A percentile compares a stretch with the other conserved stretches of the same genome.
These are phyloP conservation scores for Styela clava DNA, from an alignment of 23 tunicate species.

Conservation along the genomic window DNA sequence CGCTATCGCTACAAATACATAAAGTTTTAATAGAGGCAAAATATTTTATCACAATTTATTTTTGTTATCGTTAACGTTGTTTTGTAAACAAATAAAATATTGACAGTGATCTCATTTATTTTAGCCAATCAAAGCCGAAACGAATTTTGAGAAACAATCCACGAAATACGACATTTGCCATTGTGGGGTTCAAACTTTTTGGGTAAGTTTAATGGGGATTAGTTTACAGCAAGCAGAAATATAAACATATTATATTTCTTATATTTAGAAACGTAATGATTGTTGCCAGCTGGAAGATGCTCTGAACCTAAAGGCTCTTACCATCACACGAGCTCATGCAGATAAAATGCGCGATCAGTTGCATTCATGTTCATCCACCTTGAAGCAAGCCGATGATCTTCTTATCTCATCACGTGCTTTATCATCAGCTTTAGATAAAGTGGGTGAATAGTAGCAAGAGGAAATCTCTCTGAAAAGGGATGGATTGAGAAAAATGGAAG, in stretches of 20 bases:
- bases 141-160: background rate
- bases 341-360: conserved; percentile 50
- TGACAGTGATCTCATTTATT: background rate
- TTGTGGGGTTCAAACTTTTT: background rate
- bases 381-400: background rate
- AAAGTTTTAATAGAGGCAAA: no score
- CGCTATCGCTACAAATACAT: no score
- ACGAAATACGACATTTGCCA: background rate
- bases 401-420: background rate
- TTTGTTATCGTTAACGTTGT: no score
- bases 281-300: conserved; percentile 13
- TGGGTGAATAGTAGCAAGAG: background rate
- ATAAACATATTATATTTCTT: no score
- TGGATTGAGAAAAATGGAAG: background rate
- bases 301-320: conserved; percentile 26
- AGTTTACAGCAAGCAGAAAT: background rate
- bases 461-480: background rate
- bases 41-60: no score
- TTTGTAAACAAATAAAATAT: no score
- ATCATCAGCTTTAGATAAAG: background rate
- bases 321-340: conserved; percentile 23
- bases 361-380: background rate
- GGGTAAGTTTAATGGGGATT: no score
- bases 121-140: background rate
- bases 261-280: no score